Conservation (phyloP, 2,113 vertebrate species). For the Sorex fumeus region DNA sequence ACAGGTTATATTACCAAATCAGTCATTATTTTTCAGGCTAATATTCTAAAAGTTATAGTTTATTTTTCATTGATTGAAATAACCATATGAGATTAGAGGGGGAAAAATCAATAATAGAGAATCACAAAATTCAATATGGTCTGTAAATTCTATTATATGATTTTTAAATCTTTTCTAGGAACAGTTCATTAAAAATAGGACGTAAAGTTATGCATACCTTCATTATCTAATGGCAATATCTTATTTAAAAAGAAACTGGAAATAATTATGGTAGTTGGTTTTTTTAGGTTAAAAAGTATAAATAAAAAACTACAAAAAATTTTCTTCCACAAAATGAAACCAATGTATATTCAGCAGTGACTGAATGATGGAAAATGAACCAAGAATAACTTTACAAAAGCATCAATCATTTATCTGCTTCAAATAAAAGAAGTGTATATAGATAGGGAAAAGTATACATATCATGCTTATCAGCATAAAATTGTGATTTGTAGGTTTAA, state of each 20-base stretch:
- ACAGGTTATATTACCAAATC: neutral
- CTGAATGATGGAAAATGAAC: constrained; percentile 54
- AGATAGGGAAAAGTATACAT: constrained; percentile 31
- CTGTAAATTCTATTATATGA: constrained; percentile 1
- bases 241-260: neutral
- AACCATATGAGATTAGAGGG: constrained; percentile 22
- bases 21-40: constrained; percentile 8
- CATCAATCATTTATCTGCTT: constrained; percentile 56
- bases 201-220: constrained; percentile 24
- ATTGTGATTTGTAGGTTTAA: constrained; percentile 46
- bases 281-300: constrained; percentile 8
- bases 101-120: neutral
- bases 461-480: constrained; percentile 6
- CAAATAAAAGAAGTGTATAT: constrained; percentile 51
- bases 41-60: constrained; percentile 8
- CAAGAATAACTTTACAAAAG: constrained; percentile 51
- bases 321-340: constrained; percentile 29
- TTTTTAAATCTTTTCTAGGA: constrained; percentile 45
- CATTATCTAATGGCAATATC: constrained; percentile 54
- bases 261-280: constrained; percentile 38
- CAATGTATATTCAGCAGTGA: constrained; percentile 14
- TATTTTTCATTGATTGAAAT: constrained; percentile 52
- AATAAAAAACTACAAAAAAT: constrained; percentile 47
- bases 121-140: constrained; percentile 22
- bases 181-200: constrained; percentile 56